Percentiles rank a stretch among this genome's conserved stretches.
Conservation (phyloP, 2,113 vertebrate species). For the Saguinus imperator region DNA sequence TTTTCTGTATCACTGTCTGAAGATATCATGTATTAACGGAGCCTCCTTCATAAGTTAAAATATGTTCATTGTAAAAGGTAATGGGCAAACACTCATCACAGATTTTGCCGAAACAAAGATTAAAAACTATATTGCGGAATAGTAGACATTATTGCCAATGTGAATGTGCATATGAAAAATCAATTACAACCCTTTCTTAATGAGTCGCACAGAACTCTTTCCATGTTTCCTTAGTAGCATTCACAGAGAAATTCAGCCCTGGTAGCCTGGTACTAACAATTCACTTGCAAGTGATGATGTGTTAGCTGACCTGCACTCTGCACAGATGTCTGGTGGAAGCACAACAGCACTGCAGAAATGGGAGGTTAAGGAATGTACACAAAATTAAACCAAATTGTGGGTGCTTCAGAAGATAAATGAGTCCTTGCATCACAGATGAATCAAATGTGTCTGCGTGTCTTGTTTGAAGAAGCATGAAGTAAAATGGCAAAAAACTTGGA, state of each 20-base stretch:
- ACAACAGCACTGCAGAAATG: neutral
- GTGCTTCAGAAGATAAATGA: neutral
- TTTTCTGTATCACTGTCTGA: neutral
- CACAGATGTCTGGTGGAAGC: neutral
- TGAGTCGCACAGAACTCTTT: no score
- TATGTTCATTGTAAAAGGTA: neutral
- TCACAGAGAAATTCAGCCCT: neutral
- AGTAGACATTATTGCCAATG: no score
- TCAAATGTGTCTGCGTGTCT: neutral
- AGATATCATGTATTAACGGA: neutral
- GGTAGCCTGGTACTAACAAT: no score
- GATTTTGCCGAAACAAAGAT: neutral
- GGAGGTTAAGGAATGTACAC: neutral
- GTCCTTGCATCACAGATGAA: neutral
- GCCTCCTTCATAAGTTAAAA: neutral
- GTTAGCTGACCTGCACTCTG: neutral
- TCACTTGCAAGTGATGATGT: neutral
- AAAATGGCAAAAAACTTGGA: neutral
- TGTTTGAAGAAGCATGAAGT: neutral
- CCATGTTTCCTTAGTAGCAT: neutral
- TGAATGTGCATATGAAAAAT: neutral
- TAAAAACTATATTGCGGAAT: neutral
- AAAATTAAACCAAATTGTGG: neutral
- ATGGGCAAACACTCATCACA: no score
- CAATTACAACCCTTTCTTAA: neutral